Base-by-base conservation (phyloP, 2,797 vertebrate genomes). In the Alosa sapidissima region DNA sequence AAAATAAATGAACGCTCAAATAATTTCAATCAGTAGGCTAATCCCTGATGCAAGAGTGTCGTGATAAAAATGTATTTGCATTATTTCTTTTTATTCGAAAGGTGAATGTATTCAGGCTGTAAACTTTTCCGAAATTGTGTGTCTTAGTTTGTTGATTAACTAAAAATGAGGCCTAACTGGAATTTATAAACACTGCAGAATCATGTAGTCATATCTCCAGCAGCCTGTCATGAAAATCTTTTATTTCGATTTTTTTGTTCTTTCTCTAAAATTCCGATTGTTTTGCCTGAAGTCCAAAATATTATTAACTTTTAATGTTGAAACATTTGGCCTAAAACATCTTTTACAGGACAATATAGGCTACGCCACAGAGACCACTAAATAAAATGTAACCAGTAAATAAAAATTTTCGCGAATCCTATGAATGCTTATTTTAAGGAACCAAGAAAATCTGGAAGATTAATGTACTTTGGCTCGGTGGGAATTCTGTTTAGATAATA, bases 401-500 rank as follows among this genome's bases (percentile, higher is more conserved):
- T 78, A 47, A 41, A 78, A 78, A 21, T 16, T 5, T 78, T 47
- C 41, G 14, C 13, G 13, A 5, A 45, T 28, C 28, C 28, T 65
- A 5, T 28, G 24, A 65, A 65, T 65, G 36, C 68, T 5, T 47
- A 78, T 47, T 78, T 78, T 47, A 47, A 45, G 16, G 5, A 45
- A 11, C 36, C 68, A 33, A 16, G 68, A 41, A 33, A 75, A 51
- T 82, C 49, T 5, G 24, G 52, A 36, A 52, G 62, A 85, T 49
- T 81, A 13, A 82, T 84, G 81, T 81, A 9, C 24, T 82, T 60
- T 75, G 48, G 21, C 82, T 47, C 78, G 47, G 36, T 11, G 81
- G 48, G 81, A 88, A 86, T 88, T 84, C 72, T 82, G 86, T 83
- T 88, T 82, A 84, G 60, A 87, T 84, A 81, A 85, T 55, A 81